These are phyloP conservation scores for Stegostoma tigrinum DNA, from an alignment of 2,113 vertebrate species.

Conservation along the genomic window DNA sequence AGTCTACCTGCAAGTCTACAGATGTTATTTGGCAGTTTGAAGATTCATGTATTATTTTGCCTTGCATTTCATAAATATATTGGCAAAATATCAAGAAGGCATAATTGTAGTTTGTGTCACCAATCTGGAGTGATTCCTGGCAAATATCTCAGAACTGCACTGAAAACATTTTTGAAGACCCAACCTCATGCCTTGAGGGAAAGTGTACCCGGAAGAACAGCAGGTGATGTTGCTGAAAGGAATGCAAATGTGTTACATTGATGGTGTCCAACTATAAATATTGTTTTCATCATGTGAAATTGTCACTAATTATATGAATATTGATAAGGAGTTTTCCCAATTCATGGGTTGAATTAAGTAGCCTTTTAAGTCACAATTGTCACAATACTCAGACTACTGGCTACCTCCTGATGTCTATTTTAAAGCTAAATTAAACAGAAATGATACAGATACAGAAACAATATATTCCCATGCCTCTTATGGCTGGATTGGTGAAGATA, in stretches of 20 bases:
- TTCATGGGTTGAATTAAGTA: not conserved
- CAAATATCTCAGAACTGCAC: not conserved
- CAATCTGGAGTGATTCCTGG: not conserved
- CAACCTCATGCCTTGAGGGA: not conserved
- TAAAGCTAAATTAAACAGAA: not conserved
- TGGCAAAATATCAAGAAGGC: not conserved
- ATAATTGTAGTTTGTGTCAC: not conserved
- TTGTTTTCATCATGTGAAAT: not conserved
- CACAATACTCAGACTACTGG: not conserved
- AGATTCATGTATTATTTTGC: not conserved
- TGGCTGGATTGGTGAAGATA: not conserved
- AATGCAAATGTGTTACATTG: not conserved
- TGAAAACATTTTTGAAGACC: not conserved
- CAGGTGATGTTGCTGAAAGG: not conserved
- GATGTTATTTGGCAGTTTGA: not conserved
- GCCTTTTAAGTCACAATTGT: not conserved
- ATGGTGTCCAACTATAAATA: not conserved
- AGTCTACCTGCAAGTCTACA: not conserved
- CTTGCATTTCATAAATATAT: not conserved
- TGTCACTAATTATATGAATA: not conserved
- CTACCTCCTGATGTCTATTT: not conserved
- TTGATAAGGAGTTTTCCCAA: not conserved
- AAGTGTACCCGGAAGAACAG: not conserved
- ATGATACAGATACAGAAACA: not conserved
- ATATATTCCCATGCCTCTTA: not conserved